These are phyloP conservation scores for Dendroctonus valens DNA, from an alignment of 1,140 invertebrate genomes.

Conservation along the genomic window DNA sequence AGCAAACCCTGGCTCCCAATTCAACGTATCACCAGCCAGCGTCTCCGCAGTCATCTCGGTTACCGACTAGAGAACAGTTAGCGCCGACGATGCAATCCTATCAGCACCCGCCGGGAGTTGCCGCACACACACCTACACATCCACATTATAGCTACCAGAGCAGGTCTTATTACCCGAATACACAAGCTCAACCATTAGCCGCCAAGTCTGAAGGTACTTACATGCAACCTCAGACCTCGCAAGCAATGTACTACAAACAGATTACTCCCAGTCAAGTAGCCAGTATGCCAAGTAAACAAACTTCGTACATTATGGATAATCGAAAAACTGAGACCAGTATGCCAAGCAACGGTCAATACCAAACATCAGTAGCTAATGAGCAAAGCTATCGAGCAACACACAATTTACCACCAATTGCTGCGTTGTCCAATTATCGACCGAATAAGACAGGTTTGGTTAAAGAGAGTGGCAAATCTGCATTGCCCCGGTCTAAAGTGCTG, in stretches of 20 bases:
- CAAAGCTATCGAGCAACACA: conserved; percentile 49
- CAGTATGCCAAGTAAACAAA: conserved; percentile 2
- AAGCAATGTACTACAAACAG: no score
- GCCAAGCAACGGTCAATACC: conserved; percentile 7
- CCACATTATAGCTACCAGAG: conserved; percentile 31
- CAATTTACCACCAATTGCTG: conserved; percentile 55
- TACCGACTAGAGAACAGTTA: conserved; percentile 34
- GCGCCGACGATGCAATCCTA: conserved; percentile 28
- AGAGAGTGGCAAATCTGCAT: conserved; percentile 41
- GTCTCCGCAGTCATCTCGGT: conserved; percentile 38
- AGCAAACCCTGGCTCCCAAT: conserved; percentile 35
- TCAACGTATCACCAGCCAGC: conserved; percentile 38
- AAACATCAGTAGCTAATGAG: conserved; percentile 3
- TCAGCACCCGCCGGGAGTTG: conserved; percentile 31
- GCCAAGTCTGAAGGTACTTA: background rate
- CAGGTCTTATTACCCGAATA: conserved; percentile 41
- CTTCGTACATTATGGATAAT: conserved; percentile 1
- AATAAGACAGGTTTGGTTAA: conserved; percentile 44
- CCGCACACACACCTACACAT: conserved; percentile 38
- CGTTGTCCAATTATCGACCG: conserved; percentile 53
- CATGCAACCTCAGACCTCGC: background rate
- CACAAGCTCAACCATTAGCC: conserved; percentile 10
- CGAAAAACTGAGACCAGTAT: conserved; percentile 2
- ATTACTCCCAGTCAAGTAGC: no score
- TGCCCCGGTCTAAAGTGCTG: conserved; percentile 27